A percentile compares a stretch with the other conserved stretches of the same genome.
Conservation (phyloP, 2,797 vertebrate genomes). For the Champsocephalus gunnari region DNA sequence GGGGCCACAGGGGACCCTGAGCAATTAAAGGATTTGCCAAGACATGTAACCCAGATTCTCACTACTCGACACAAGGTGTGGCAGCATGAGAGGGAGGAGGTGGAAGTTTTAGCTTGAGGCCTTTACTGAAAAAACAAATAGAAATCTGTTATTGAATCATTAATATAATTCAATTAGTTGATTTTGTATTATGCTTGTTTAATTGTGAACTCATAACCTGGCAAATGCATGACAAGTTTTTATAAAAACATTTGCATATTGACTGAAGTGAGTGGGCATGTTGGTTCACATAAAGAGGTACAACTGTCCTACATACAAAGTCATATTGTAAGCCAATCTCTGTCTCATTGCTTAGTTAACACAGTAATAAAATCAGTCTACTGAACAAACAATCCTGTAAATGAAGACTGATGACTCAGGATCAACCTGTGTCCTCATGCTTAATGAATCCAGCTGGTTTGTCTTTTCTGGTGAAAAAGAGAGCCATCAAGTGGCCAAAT, state of each 20-base stretch:
- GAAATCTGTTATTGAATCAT: constrained; percentile 28
- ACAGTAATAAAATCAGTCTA: constrained; percentile 39
- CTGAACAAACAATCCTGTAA: constrained; percentile 14
- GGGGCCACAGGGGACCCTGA: constrained; percentile 14
- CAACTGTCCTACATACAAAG: neutral
- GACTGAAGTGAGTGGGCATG: constrained; percentile 6
- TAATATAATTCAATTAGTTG: constrained; percentile 15
- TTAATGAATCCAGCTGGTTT: neutral
- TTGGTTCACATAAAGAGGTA: constrained; percentile 13
- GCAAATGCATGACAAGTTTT: constrained; percentile 1
- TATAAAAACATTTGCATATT: constrained; percentile 6
- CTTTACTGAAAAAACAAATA: constrained; percentile 14
- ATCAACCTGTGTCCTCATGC: constrained; percentile 14
- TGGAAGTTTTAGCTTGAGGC: constrained; percentile 21
- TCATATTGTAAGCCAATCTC: constrained; percentile 42
- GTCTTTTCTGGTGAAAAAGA: constrained; percentile 49
- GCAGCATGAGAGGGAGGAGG: constrained; percentile 24
- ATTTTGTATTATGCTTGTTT: constrained; percentile 8
- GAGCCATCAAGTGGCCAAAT: constrained; percentile 65
- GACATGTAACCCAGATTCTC: constrained; percentile 57
- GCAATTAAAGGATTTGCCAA: constrained; percentile 59
- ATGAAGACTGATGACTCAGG: constrained; percentile 51
- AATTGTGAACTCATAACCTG: neutral
- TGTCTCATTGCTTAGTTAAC: constrained; percentile 5
- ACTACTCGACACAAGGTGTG: constrained; percentile 49